These are phyloP conservation scores for Andrena camellia DNA, from an alignment of 2,888 invertebrate genomes.

Conservation along the genomic window DNA sequence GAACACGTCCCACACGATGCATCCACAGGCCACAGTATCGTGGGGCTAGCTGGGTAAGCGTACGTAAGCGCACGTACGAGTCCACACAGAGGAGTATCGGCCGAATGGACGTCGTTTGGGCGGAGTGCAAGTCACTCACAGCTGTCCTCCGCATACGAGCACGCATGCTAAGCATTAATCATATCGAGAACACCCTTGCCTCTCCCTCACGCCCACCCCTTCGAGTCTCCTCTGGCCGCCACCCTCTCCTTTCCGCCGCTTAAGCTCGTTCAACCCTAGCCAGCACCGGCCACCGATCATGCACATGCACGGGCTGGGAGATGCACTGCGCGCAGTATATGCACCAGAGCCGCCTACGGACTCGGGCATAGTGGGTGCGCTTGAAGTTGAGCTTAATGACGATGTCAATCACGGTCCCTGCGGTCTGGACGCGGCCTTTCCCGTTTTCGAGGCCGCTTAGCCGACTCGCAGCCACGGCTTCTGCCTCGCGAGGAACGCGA, in stretches of 20 bases:
- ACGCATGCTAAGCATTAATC: constrained; percentile 78
- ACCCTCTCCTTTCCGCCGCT: constrained; percentile 40
- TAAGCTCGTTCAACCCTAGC: constrained; percentile 40
- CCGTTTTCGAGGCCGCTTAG: constrained; percentile 20
- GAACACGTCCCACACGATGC: constrained; percentile 59
- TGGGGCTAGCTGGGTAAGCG: constrained; percentile 13
- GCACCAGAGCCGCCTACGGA: constrained; percentile 21
- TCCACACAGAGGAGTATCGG: constrained; percentile 32
- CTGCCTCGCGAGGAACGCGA: background rate
- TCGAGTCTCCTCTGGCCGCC: constrained; percentile 13
- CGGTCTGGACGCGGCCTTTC: constrained; percentile 40
- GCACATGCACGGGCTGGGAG: constrained; percentile 61
- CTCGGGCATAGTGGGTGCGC: constrained; percentile 45
- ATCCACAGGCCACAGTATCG: constrained; percentile 50
- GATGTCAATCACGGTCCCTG: constrained; percentile 69
- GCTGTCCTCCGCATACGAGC: constrained; percentile 77
- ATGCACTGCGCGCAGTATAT: constrained; percentile 38
- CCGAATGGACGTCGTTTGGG: constrained; percentile 71
- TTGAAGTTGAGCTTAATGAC: constrained; percentile 73
- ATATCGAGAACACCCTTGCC: constrained; percentile 74
- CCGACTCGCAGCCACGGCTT: background rate
- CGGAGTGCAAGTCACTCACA: constrained; percentile 78
- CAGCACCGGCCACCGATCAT: constrained; percentile 64
- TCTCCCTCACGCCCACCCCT: constrained; percentile 16
- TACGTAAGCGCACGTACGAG: constrained; percentile 39